Evolutionary conservation across 2,113 vertebrate genomes (phyloP), one percentile per base, ranked within the genome.

Genomic region (Tachysurus vachellii): DNA sequence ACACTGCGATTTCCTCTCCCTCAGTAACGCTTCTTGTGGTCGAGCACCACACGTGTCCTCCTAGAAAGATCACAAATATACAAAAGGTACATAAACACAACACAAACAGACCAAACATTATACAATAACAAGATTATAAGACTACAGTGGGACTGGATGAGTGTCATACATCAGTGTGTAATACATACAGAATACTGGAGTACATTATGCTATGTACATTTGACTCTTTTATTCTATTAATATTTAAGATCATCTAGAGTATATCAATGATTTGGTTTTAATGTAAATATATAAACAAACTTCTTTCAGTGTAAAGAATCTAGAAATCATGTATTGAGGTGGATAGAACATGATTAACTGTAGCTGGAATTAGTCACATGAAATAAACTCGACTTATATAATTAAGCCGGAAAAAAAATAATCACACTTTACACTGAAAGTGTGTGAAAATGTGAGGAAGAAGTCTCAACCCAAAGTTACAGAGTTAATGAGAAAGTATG

Each of bases 31-130:
- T 93, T 92, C 95, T 97, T 23, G 96, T 97, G 0, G 95, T 96
- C 5, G 97, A 97, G 89, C 97, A 97, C 97, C 97, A 97, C 82
- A 97, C 95, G 91, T 97, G 96, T 88, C 96, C 96, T 83, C 96
- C 96, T 97, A 84, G 53, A 64, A 71, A 76, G 80, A 53, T 11
- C 44, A 56, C 47, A 71, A 28, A 83, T 21, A 21, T 5, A 57
- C 36, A 61, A 31, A 61, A 44, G 6, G 36, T 7, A 36, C 5
- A 42, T 21, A 19, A 70, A 71, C 21, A 50, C 44, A 50, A 4
- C 6, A 75, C 71, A 50, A 13, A 26, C 44, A 50, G 11, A 13
- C 5, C 75, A 9, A 6, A 77, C 11, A 21, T 50, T 5, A 50
- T 75, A 26, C 44, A 75, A 13, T 47, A 47, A 23, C 42, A 12